Evolutionary conservation across 2,797 vertebrate species (phyloP).

Genomic region (Pseudochirops cupreus): DNA sequence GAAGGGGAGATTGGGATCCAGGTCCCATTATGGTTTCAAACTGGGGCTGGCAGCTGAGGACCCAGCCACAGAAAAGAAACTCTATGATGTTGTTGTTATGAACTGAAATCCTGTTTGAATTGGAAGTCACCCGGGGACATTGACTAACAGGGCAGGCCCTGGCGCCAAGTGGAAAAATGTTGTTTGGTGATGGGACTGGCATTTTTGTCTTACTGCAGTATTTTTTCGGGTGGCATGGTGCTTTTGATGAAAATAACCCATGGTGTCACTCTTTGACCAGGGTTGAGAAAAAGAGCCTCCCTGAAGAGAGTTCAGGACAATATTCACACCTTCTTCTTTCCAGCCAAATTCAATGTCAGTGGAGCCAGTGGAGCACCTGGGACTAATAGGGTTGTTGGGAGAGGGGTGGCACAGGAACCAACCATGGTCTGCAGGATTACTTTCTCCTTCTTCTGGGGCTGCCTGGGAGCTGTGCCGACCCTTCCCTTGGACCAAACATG

Average conservation of each 20-base stretch:
- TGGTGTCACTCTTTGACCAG: not conserved
- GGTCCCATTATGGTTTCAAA: conserved; percentile 2
- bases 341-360: not conserved
- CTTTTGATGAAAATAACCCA: not conserved
- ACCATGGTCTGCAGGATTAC: not conserved
- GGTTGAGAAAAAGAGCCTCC: not conserved
- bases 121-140: conserved; percentile 10
- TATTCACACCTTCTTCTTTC: not conserved
- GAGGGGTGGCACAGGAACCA: not conserved
- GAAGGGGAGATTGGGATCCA: not conserved
- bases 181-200: not conserved
- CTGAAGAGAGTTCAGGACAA: not conserved
- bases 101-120: not conserved
- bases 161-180: not conserved
- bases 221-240: not conserved
- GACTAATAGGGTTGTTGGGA: not conserved
- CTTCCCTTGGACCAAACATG: not conserved
- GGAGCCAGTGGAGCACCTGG: not conserved
- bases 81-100: not conserved
- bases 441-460: not conserved
- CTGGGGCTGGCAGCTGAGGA: not conserved
- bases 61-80: not conserved
- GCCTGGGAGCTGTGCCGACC: not conserved
- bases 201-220: not conserved
- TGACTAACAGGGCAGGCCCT: not conserved